Evolutionary conservation across 2,797 vertebrate species (phyloP), one percentile per base, ranked within the genome.

Genomic region (Vireo griseus): DNA sequence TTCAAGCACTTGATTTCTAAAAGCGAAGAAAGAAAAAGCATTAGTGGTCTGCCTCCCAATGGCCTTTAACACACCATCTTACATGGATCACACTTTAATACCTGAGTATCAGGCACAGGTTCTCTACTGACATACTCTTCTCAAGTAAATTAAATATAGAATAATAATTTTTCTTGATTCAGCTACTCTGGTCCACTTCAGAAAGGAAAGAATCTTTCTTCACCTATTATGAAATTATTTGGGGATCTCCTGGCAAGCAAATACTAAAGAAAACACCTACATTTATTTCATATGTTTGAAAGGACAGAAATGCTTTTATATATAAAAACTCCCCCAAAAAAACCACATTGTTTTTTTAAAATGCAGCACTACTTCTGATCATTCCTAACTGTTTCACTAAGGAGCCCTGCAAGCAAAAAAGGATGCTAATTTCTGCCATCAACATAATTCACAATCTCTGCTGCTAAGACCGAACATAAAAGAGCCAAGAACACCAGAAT

Each of bases 1-100:
- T 98, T 99, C 99, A 91, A 99, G 97, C 94, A 99, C 99, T 98
- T 99, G 99, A 98, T 98, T 98, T 98, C 99, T 99, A 96, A 58
- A 96, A 96, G 75, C 79, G 22, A 86, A 35, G 86, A 29, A 71
- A 35, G 74, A 31, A 95, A 94, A 59, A 73, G 45, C 31, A 59
- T 95, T 47, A 92, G 65, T n/a, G 52, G 42, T 51, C 44, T 82
- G 65, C 39, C 62, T 88, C n/a, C 68, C 28, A 79, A 19, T 4
- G 35, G 57, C 67, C 42, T 90, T 92, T 44, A 78, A 66, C 39
- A 29, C 12, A 44, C 13, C n/a, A 63, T 8, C 48, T 73, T 29
- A 39, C 44, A 33, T 1, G 5, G 11, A 26, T 45, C 50, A 59
- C 33, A 66, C 52, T 80, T 54, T 4, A 62, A 44, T 25, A 75